Evolutionary conservation across 2,113 vertebrate genomes (phyloP).

Genomic region (Chaenogobius annularis): DNA sequence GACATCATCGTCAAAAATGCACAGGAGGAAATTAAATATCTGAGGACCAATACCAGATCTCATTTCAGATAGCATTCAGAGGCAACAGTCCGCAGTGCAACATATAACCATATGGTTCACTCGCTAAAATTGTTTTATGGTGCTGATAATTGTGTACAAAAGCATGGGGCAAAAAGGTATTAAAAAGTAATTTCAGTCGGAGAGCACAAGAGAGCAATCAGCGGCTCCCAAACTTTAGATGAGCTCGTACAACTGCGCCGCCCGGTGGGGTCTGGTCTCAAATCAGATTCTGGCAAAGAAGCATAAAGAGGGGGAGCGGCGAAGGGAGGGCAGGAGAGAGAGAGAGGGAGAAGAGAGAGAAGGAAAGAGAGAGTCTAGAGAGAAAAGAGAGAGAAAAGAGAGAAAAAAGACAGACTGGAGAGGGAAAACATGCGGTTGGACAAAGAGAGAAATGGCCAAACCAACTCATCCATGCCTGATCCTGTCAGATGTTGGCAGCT

Average conservation of each 20-base stretch:
- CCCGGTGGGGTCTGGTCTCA: too few species aligned
- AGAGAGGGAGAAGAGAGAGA: constrained; percentile 3
- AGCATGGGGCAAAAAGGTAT: background rate
- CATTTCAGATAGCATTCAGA: background rate
- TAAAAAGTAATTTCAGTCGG: background rate
- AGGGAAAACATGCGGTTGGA: too few species aligned
- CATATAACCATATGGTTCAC: background rate
- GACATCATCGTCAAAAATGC: background rate
- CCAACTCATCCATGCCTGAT: too few species aligned
- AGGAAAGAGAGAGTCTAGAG: too few species aligned
- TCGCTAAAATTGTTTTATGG: background rate
- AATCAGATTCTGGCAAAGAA: background rate
- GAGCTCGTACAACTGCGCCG: background rate
- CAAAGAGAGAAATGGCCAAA: too few species aligned
- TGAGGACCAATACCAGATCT: background rate
- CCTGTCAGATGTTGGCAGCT: too few species aligned
- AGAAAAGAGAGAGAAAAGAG: too few species aligned
- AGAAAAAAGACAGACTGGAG: too few species aligned
- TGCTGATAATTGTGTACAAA: background rate
- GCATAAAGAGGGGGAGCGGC: constrained; percentile 31
- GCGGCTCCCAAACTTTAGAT: background rate
- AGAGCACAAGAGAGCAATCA: background rate
- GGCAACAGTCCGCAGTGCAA: background rate
- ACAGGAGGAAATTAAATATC: background rate
- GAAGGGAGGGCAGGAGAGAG: constrained; percentile 38